A percentile compares a stretch with the other conserved stretches of the same genome.
Conservation (phyloP, 2,888 invertebrate species). For the Pyrocoelia pectoralis region DNA sequence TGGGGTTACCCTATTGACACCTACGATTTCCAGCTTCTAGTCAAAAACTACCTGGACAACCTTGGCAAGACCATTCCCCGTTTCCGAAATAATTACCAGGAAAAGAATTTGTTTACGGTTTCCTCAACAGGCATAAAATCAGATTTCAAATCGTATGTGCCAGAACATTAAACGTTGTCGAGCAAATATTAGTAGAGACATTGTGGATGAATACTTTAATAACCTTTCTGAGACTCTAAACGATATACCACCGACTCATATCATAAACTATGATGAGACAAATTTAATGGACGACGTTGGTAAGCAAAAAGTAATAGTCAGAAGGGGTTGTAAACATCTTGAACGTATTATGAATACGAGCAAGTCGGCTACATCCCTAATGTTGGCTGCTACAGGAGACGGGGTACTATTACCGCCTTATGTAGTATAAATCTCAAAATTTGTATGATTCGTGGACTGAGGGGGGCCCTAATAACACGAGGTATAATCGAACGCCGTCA, state of each 20-base stretch:
- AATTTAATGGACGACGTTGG: background rate
- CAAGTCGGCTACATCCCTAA: background rate
- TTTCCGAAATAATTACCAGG: slow-evolving; percentile 8
- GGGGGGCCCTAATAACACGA: slow-evolving; percentile 3
- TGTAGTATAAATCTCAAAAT: background rate
- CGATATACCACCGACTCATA: background rate
- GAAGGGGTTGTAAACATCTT: background rate
- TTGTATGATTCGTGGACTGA: slow-evolving; percentile 20
- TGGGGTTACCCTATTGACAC: no score
- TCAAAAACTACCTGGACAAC: slow-evolving; percentile 2
- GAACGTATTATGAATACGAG: background rate
- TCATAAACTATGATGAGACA: slow-evolving; percentile 2
- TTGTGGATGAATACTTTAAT: background rate
- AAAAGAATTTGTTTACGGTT: background rate
- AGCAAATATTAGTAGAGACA: background rate
- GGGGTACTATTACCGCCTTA: slow-evolving; percentile 45
- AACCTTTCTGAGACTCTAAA: background rate
- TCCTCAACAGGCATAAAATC: background rate
- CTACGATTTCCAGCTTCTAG: background rate
- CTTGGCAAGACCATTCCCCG: background rate
- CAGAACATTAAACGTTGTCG: background rate
- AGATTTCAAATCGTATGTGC: background rate
- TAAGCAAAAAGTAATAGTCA: background rate
- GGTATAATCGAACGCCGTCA: slow-evolving; percentile 10
- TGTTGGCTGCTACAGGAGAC: no score